Percentiles rank a stretch among this genome's conserved stretches.
phyloP scores from a whole-genome alignment of 2,888 invertebrate genomes.

The Lasioglossum morio region DNA sequence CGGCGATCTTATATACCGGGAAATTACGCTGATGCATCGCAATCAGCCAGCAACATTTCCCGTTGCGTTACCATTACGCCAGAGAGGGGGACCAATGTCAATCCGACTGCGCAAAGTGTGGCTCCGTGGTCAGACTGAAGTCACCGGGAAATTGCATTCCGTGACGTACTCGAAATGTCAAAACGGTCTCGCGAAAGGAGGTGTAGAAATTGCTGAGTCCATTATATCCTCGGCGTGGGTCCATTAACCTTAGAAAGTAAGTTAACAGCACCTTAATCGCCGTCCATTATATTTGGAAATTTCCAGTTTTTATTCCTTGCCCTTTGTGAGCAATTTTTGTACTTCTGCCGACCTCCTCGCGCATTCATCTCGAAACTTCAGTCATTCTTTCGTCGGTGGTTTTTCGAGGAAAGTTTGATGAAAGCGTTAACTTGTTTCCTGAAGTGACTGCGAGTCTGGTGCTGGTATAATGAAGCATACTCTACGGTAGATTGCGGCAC shows the following conservation, averaged over 20 bases:
- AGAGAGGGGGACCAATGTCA: not conserved
- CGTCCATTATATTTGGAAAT: not conserved
- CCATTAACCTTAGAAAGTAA: slow-evolving; percentile 8
- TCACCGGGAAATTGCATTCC: not conserved
- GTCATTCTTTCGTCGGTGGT: not conserved
- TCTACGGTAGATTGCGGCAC: not conserved
- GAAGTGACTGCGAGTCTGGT: not conserved
- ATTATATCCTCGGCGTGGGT: not conserved
- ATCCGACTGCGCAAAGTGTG: not conserved
- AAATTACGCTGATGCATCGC: slow-evolving; percentile 34
- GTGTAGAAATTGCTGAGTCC: not conserved
- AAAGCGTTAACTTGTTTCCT: not conserved
- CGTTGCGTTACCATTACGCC: not conserved
- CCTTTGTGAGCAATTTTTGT: not conserved
- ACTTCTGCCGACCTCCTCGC: not conserved
- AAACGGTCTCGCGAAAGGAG: not conserved
- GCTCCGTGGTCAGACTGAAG: not conserved
- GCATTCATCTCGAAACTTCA: not conserved
- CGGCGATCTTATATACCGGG: slow-evolving; percentile 7
- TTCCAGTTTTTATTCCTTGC: not conserved
- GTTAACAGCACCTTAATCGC: not conserved
- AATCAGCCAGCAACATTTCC: not conserved
- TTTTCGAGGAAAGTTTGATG: slow-evolving; percentile 1
- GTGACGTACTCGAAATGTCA: not conserved
- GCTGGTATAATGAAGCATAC: not conserved